Evolutionary conservation across 2,888 invertebrate species (phyloP).

Genomic region (Watsonalla cultraria): DNA sequence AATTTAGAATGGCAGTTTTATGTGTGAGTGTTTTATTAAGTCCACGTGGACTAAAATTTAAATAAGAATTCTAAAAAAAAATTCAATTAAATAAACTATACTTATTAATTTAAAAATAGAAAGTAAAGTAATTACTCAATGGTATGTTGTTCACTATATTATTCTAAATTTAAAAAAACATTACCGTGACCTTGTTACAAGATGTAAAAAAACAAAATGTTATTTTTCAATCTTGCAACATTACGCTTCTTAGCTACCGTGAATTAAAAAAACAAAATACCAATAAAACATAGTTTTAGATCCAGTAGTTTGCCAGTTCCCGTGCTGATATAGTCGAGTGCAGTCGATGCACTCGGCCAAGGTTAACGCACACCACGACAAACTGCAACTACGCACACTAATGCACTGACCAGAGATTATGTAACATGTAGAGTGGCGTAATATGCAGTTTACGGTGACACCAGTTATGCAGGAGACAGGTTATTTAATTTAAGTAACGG

Average conservation of each 20-base stretch:
- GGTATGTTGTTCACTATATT: too few relatives aligned
- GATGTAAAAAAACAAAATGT: background rate
- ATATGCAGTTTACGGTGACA: background rate
- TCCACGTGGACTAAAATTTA: too few relatives aligned
- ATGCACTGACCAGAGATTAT: background rate
- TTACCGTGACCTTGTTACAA: too few relatives aligned
- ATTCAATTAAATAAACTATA: too few relatives aligned
- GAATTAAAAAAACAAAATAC: too few relatives aligned
- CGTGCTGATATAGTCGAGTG: conserved; percentile 53
- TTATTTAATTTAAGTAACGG: too few relatives aligned
- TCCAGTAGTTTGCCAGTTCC: conserved; percentile 30
- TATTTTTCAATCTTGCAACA: background rate
- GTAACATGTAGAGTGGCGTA: background rate
- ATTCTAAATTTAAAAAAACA: too few relatives aligned
- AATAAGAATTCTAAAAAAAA: too few relatives aligned
- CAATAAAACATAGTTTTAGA: conserved; percentile 9
- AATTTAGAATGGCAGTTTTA: background rate
- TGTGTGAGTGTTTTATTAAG: too few relatives aligned
- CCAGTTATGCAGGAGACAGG: background rate
- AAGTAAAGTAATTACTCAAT: too few relatives aligned
- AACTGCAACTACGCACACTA: conserved; percentile 3
- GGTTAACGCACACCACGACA: conserved; percentile 25
- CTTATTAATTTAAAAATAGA: too few relatives aligned
- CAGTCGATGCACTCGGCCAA: conserved; percentile 74
- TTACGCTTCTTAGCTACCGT: too few relatives aligned